These are phyloP conservation scores for Pemphredon lugubris DNA, from an alignment of 2,888 invertebrate genomes.

Conservation along the genomic window DNA sequence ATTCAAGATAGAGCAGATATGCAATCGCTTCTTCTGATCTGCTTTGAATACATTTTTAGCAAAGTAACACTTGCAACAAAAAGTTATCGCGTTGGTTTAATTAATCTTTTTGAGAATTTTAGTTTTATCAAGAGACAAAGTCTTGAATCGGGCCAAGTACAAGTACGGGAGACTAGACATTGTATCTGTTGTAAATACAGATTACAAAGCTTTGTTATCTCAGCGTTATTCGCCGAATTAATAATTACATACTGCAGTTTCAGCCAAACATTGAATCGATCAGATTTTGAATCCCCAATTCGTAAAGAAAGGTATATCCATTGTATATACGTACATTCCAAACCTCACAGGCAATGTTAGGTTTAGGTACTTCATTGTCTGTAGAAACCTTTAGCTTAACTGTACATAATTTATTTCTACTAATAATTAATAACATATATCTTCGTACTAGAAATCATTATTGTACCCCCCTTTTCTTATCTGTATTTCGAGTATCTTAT, in stretches of 20 bases:
- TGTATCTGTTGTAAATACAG: no score
- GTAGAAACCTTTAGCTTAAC: conserved; percentile 19
- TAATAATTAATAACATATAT: conserved; percentile 24
- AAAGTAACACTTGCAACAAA: no score
- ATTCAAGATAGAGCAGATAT: no score
- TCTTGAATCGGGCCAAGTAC: no score
- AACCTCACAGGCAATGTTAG: conserved; percentile 28
- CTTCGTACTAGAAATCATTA: background rate
- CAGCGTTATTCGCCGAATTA: no score
- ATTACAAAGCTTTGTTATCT: no score
- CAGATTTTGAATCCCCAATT: conserved; percentile 16
- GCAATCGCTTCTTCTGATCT: no score
- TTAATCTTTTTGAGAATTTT: no score
- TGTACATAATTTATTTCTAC: conserved; percentile 49
- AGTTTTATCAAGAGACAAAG: no score
- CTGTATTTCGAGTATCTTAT: background rate
- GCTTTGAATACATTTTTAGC: no score
- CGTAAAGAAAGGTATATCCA: background rate
- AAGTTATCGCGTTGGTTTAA: no score
- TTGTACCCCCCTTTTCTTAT: conserved; percentile 20
- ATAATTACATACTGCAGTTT: conserved; percentile 7
- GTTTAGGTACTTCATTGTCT: conserved; percentile 27
- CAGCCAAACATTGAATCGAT: conserved; percentile 16
- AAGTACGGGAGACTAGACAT: no score
- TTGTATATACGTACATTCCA: conserved; percentile 54